These are phyloP conservation scores for Spilarctia lutea DNA, from an alignment of 2,888 invertebrate genomes.

Conservation along the genomic window DNA sequence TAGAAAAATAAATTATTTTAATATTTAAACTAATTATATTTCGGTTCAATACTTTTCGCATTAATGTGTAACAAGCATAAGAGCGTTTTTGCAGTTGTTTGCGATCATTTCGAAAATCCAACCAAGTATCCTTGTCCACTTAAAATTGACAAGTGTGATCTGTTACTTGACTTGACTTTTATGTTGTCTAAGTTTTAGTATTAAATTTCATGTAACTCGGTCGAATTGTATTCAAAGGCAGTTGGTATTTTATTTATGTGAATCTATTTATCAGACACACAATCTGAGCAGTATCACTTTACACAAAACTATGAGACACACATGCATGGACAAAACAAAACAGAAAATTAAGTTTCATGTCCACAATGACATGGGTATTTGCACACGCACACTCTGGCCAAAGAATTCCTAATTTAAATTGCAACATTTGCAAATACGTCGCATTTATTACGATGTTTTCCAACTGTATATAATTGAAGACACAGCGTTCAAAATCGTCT, in stretches of 20 bases:
- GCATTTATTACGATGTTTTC: conserved; percentile 40
- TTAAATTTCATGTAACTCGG: neutral
- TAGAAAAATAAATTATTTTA: too few species aligned
- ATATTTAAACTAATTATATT: too few species aligned
- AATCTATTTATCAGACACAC: conserved; percentile 1
- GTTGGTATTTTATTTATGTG: neutral
- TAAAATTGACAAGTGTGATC: neutral
- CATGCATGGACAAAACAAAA: conserved; percentile 18
- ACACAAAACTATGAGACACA: conserved; percentile 7
- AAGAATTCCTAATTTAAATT: conserved; percentile 54
- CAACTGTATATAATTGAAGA: conserved; percentile 36
- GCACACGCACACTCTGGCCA: conserved; percentile 36
- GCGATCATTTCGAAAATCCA: neutral
- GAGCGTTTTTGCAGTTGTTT: neutral
- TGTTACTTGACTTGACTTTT: neutral
- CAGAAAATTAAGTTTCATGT: conserved; percentile 17
- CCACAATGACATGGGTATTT: conserved; percentile 26
- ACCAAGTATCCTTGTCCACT: neutral
- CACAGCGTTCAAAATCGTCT: conserved; percentile 33
- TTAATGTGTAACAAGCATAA: too few species aligned
- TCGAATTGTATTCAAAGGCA: neutral
- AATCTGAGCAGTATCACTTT: neutral
- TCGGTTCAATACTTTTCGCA: too few species aligned
- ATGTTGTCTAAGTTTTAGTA: neutral
- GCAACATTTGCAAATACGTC: conserved; percentile 51